Base-by-base conservation (phyloP, 2,113 vertebrate genomes). In the Solea senegalensis region DNA sequence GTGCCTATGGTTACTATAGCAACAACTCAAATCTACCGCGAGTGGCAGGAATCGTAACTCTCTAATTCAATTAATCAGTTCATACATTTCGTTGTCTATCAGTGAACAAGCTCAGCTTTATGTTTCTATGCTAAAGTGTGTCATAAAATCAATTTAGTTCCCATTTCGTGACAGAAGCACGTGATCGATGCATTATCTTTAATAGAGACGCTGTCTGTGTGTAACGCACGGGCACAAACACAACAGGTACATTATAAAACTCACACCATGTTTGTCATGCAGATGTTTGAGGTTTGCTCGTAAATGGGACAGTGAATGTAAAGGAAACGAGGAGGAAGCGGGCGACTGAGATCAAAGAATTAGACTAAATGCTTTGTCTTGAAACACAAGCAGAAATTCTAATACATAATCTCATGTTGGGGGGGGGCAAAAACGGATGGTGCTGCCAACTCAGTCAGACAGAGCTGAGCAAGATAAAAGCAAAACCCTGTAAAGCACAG, bases 401-500 rank as follows among this genome's bases (percentile, higher is more conserved):
- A 77, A 83, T 83, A 65, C 51, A 48, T 55, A 41, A 78, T 68
- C 57, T 65, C 69, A 67, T 21, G 21, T 21, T 21, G 21, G 48
- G 66, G 34, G 67, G 43, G 39, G 45, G 8, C 65, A 65, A 21
- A 21, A 21, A 40, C n/a, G 56, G 81, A 70, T 49, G 62, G 15
- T 74, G 53, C 53, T 66, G 51, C 34, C 34, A 34, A 78, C 72
- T 72, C 74, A 46, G 78, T 74, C 34, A 86, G 81, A 89, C 34
- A 86, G 81, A 89, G 82, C 77, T 68, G 56, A 78, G 69, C 26
- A 66, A 86, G 91, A 93, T 94, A 94, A 94, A 92, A 93, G 92
- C 87, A 92, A 94, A 94, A 91, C 62, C 89, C 88, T 94, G 93
- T 94, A 91, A 92, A 79, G 80, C 74, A 62, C 65, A 0, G 63